Percentiles rank a stretch among this genome's conserved stretches.
These are phyloP conservation scores for Pteropus alecto DNA, from an alignment of 2,113 vertebrate species.

Conservation along the genomic window DNA sequence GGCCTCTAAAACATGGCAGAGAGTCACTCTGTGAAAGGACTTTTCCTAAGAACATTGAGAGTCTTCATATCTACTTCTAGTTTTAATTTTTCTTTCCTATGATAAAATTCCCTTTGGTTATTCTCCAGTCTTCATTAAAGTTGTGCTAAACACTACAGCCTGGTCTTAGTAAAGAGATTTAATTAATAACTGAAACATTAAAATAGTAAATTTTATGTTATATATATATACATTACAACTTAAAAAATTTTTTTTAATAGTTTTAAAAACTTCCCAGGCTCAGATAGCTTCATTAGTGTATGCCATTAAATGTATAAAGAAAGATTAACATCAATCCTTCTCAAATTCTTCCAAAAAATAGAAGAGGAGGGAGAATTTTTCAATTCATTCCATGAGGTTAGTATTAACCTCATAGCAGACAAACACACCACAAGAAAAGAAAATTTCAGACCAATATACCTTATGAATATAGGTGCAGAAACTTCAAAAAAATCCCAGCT, in stretches of 20 bases:
- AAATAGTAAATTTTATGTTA: neutral
- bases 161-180: neutral
- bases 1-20: neutral
- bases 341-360: neutral
- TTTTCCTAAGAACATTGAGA: neutral
- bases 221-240: neutral
- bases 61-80: neutral
- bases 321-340: neutral
- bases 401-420: neutral
- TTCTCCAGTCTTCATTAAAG: neutral
- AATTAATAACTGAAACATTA: neutral
- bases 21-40: neutral
- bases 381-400: neutral
- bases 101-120: neutral
- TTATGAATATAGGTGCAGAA: neutral
- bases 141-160: neutral
- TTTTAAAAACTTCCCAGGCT: neutral
- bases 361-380: neutral
- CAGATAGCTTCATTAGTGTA: neutral
- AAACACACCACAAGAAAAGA: conserved; percentile 4
- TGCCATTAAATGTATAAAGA: neutral
- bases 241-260: neutral
- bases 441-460: neutral
- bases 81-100: neutral
- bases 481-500: neutral